Percentiles rank a stretch among this genome's conserved stretches.
phyloP scores from a whole-genome alignment of 1,140 invertebrate genomes.

The Wiebesia pumilae region DNA sequence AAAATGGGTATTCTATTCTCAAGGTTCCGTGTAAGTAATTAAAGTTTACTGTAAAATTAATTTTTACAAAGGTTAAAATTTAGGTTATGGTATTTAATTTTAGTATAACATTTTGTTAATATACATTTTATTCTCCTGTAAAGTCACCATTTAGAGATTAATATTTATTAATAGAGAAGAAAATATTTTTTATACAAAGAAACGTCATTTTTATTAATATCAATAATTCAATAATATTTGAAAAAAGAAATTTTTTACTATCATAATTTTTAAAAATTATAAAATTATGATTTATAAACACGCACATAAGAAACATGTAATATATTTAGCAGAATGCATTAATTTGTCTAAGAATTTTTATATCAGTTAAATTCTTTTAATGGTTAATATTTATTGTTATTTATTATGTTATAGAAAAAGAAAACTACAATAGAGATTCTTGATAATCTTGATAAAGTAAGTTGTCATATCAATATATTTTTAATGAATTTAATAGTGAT shows the following conservation, averaged over 20 bases:
- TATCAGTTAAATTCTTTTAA: constrained; percentile 50
- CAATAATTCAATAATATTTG: too few species aligned
- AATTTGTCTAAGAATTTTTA: too few species aligned
- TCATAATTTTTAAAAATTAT: too few species aligned
- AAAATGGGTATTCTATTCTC: constrained; percentile 71
- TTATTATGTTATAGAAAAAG: constrained; percentile 82
- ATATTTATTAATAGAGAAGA: too few species aligned
- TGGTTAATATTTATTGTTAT: background rate
- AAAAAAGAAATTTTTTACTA: too few species aligned
- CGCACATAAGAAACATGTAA: too few species aligned
- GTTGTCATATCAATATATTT: constrained; percentile 32
- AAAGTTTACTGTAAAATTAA: constrained; percentile 32
- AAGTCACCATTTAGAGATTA: too few species aligned
- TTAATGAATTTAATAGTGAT: constrained; percentile 40
- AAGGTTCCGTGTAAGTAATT: constrained; percentile 70
- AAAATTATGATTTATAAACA: too few species aligned
- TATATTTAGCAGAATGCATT: too few species aligned
- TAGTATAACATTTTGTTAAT: constrained; percentile 18
- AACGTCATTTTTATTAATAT: too few species aligned
- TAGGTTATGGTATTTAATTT: constrained; percentile 9
- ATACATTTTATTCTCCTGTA: too few species aligned
- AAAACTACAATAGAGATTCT: constrained; percentile 85
- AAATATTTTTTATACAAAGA: too few species aligned
- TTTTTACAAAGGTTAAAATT: constrained; percentile 51
- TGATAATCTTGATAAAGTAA: constrained; percentile 83